Base-by-base conservation (phyloP, 2,888 invertebrate species). In the Apoda limacodes region DNA sequence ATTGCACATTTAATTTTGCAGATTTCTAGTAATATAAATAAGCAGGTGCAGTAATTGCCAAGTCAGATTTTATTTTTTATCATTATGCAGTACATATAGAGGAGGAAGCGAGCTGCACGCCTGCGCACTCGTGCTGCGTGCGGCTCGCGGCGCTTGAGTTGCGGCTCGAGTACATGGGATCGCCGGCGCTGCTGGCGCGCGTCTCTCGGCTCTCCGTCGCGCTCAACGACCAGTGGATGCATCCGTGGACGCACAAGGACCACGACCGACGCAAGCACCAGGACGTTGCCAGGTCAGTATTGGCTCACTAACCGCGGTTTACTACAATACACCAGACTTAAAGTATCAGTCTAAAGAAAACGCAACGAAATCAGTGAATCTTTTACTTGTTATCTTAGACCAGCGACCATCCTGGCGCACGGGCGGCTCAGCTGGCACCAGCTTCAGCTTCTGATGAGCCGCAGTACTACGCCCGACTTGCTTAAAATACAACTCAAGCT, bases 131-230 rank as follows among this genome's bases (percentile, higher is more conserved):
- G 28, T 84, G 92, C 32, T 91, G 93, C 25, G 68, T 94, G 39
- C 87, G 89, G 49, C 82, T 96, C 41, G 87, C 89, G 51, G 95
- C 95, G 9, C 70, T 96, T 28, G 96, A 98, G 71, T 83, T 95
- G 46, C 85, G 97, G 11, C 82, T 98, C 35, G 98, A 98, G 80
- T 98, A 98, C 82, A 98, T 98, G 98, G 97, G 97, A 39, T 93
- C 96, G n/a, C 89, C 93, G 21, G 95, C 95, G 34, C 78, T 98
- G 37, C 92, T 98, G 89, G 90, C 90, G 6, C 83, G 96, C 28
- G 92, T 96, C 25, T 93, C 93, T 45, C 85, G 87, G 9, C 85
- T 95, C 43, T 88, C 87, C 29, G 90, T 93, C 1, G 88, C 88
- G 32, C 82, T 95, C 38, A 82, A 88, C 37, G 96, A 97, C 68